phyloP scores from a whole-genome alignment of 2,113 vertebrate genomes.

The Apodemus sylvaticus region DNA sequence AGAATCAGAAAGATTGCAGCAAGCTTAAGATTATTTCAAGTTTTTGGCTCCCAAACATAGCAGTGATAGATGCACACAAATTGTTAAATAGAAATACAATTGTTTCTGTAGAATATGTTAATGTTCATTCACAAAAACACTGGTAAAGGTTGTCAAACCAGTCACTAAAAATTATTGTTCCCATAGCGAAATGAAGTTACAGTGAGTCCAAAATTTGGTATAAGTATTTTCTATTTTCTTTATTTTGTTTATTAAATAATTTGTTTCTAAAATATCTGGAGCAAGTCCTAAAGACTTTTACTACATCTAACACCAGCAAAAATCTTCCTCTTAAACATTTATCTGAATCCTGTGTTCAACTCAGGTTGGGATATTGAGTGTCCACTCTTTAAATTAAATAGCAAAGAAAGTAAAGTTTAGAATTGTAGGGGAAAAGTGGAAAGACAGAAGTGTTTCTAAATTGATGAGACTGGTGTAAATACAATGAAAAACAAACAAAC shows the following conservation, averaged over 20 bases:
- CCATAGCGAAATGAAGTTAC: not conserved
- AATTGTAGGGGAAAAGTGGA: not conserved
- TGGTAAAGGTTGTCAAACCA: not conserved
- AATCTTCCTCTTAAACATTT: not conserved
- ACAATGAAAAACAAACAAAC: not conserved
- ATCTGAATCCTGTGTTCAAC: not conserved
- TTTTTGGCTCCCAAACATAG: not conserved
- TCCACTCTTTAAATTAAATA: not conserved
- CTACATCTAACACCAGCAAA: not conserved
- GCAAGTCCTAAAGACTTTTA: not conserved
- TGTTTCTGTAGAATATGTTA: too few species aligned
- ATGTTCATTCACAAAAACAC: not conserved
- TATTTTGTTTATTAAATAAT: not conserved
- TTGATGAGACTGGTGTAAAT: slow-evolving; percentile 26
- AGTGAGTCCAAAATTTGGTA: not conserved
- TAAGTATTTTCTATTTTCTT: not conserved
- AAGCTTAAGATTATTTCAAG: not conserved
- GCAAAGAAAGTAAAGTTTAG: not conserved
- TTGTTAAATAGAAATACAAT: not conserved
- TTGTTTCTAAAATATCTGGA: accelerated
- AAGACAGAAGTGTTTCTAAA: not conserved
- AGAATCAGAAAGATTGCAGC: not conserved
- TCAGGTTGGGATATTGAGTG: not conserved
- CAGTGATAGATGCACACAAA: not conserved
- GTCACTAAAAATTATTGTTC: not conserved